These are phyloP conservation scores for Apodemus speciosus DNA, from an alignment of 2,113 vertebrate genomes.

Conservation along the genomic window DNA sequence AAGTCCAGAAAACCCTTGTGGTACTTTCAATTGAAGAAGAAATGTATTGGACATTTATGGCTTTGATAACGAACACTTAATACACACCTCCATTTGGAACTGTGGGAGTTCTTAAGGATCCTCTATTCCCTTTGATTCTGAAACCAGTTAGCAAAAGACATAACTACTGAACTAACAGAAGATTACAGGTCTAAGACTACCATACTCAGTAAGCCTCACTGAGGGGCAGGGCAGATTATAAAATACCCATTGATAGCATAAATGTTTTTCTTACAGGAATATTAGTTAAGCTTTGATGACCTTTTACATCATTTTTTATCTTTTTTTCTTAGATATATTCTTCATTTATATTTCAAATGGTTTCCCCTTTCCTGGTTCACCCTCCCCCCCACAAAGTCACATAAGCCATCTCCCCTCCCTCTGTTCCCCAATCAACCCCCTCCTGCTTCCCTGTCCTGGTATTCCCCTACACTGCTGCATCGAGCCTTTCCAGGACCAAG, in stretches of 20 bases:
- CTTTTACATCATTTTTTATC: not conserved
- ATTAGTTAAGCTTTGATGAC: not conserved
- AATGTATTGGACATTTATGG: not conserved
- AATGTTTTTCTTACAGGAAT: constrained; percentile 13
- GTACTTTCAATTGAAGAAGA: not conserved
- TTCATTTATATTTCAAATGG: too few species aligned
- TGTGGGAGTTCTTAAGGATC: not conserved
- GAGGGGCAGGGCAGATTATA: not conserved
- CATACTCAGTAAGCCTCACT: not conserved
- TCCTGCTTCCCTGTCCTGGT: too few species aligned
- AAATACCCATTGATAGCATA: not conserved
- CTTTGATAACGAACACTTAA: not conserved
- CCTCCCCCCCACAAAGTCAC: too few species aligned
- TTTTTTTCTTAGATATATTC: too few species aligned
- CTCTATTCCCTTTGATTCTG: not conserved
- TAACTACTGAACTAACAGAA: not conserved
- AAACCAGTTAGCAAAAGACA: not conserved
- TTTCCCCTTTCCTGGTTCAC: too few species aligned
- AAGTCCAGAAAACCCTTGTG: not conserved
- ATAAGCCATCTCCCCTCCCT: too few species aligned
- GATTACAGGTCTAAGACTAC: not conserved
- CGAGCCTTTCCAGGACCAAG: too few species aligned
- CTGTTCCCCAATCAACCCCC: too few species aligned
- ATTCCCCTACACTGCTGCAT: too few species aligned
- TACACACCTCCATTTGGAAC: not conserved